phyloP scores from a whole-genome alignment of 2,113 vertebrate genomes.

The Lepus timidus region DNA sequence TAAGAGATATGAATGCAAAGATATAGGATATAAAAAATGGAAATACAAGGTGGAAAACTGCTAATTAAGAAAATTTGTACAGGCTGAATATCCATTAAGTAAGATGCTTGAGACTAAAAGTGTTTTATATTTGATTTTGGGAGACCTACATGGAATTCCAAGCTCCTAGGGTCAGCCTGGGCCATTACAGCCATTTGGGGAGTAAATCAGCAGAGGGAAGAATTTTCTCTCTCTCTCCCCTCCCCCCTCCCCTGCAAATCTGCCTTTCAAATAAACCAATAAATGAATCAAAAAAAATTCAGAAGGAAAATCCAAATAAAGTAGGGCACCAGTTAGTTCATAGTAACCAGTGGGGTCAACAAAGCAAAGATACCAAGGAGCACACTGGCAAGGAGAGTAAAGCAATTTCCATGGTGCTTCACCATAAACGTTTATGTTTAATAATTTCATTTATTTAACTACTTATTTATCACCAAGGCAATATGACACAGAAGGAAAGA shows the following conservation, averaged over 20 bases:
- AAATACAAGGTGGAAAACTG: background rate
- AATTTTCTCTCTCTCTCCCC: no score
- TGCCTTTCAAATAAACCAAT: no score
- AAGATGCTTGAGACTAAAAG: background rate
- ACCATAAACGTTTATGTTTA: slow-evolving; percentile 31
- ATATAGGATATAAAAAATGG: background rate
- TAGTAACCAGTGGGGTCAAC: background rate
- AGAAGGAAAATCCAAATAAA: slow-evolving; percentile 21
- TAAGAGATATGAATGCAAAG: background rate
- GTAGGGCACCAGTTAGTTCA: background rate
- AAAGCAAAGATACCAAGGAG: background rate
- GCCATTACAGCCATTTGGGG: no score
- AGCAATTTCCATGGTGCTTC: background rate
- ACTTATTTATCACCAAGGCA: slow-evolving; percentile 63
- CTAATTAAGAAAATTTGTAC: background rate
- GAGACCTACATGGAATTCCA: no score
- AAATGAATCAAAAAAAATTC: background rate
- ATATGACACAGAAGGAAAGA: slow-evolving; percentile 14
- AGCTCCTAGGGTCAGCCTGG: no score
- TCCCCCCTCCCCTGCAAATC: no score
- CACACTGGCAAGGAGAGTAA: background rate
- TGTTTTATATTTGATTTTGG: background rate
- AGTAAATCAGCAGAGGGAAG: no score
- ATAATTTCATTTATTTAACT: slow-evolving; percentile 54
- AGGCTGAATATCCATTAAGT: background rate